Percentiles rank a stretch among this genome's conserved stretches.
Conservation (phyloP, 2,797 vertebrate species). For the Pantherophis alleghaniensis region DNA sequence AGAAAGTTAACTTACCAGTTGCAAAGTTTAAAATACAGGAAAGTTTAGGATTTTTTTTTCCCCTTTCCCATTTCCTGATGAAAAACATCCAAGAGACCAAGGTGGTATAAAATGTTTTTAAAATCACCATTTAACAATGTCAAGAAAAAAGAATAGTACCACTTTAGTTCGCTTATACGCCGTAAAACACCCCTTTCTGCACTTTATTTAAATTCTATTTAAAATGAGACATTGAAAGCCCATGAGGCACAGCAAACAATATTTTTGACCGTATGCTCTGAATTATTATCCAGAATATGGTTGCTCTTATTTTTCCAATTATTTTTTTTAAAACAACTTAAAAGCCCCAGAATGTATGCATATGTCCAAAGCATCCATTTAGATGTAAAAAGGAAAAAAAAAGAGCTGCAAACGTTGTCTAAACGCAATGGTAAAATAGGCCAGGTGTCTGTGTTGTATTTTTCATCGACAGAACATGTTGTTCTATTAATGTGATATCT, state of each 20-base stretch:
- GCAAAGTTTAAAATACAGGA: not conserved
- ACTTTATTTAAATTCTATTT: constrained; percentile 79
- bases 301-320: constrained; percentile 29
- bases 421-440: constrained; percentile 41
- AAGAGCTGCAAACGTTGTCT: constrained; percentile 44
- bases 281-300: constrained; percentile 67
- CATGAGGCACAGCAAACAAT: constrained; percentile 75
- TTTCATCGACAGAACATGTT: constrained; percentile 23
- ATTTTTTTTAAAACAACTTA: constrained; percentile 6
- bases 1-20: constrained; percentile 1
- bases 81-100: constrained; percentile 57
- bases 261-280: constrained; percentile 72
- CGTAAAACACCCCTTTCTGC: constrained; percentile 67
- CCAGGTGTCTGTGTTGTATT: constrained; percentile 31
- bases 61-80: constrained; percentile 24
- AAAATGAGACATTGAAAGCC: constrained; percentile 79
- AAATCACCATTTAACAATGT: constrained; percentile 72
- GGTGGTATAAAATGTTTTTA: constrained; percentile 65
- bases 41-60: not conserved
- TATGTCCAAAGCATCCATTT: constrained; percentile 46
- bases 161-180: constrained; percentile 67
- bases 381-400: constrained; percentile 58
- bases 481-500: not conserved
- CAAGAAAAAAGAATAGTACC: constrained; percentile 61
- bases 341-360: constrained; percentile 40